A percentile compares a stretch with the other conserved stretches of the same genome.
phyloP scores from a whole-genome alignment of 2,113 vertebrate species.

The Phoenicopterus ruber region DNA sequence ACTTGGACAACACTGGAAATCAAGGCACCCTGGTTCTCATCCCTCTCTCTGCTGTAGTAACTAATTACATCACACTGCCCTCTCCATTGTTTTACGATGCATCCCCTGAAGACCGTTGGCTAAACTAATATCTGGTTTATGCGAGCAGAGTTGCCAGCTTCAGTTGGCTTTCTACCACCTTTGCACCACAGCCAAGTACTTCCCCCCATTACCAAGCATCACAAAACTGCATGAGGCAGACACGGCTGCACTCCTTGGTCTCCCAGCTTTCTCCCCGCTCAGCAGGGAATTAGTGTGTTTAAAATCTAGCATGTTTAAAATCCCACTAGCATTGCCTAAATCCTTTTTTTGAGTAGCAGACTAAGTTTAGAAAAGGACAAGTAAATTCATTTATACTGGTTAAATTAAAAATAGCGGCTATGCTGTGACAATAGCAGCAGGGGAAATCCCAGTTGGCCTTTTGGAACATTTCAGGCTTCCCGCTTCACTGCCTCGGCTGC shows the following conservation, averaged over 20 bases:
- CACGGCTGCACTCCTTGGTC: not conserved
- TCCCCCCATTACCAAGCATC: not conserved
- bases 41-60: not conserved
- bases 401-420: slow-evolving; percentile 44
- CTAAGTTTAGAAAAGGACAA: not conserved
- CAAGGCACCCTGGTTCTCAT: not conserved
- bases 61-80: not conserved
- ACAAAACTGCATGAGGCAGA: not conserved
- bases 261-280: not conserved
- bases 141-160: not conserved
- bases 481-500: not conserved
- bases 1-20: not conserved
- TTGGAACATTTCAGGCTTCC: slow-evolving; percentile 21
- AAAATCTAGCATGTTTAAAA: not conserved
- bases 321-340: not conserved
- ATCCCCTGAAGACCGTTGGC: not conserved
- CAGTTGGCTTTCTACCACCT: not conserved
- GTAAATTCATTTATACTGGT: slow-evolving; percentile 9
- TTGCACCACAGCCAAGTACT: not conserved
- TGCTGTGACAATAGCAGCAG: slow-evolving; percentile 16
- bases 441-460: slow-evolving; percentile 36
- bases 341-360: not conserved
- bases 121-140: not conserved
- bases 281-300: not conserved
- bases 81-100: not conserved